These are phyloP conservation scores for Sebastolobus alascanus DNA, from an alignment of 2,797 vertebrate species.

Conservation along the genomic window DNA sequence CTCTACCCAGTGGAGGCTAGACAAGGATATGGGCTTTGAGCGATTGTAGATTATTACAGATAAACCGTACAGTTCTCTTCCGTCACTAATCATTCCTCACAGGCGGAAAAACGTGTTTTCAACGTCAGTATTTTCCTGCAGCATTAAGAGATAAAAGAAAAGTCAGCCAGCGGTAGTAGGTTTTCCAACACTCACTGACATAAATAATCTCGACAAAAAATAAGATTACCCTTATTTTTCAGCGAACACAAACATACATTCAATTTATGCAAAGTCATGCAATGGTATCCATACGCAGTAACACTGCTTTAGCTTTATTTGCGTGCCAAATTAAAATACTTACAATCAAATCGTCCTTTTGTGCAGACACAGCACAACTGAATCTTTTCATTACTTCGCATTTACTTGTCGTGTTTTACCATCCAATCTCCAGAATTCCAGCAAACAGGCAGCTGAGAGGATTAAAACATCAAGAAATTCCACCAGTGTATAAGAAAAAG, in stretches of 20 bases:
- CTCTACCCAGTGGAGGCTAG: constrained; percentile 5
- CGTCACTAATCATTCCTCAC: background rate
- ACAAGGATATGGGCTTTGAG: constrained; percentile 1
- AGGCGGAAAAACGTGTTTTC: background rate
- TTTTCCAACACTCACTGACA: background rate
- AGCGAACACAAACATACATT: background rate
- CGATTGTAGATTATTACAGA: background rate
- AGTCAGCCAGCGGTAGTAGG: background rate
- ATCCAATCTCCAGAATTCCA: background rate
- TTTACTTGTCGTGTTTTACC: background rate
- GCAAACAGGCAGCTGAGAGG: background rate
- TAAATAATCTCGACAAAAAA: background rate
- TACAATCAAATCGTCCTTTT: background rate
- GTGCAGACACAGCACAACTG: background rate
- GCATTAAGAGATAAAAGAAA: background rate
- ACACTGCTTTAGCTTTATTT: constrained; percentile 4
- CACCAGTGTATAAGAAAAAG: background rate
- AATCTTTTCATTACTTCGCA: background rate
- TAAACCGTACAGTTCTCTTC: background rate
- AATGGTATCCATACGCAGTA: background rate
- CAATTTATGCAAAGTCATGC: background rate
- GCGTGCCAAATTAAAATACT: background rate
- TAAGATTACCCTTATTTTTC: background rate
- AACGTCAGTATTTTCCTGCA: background rate
- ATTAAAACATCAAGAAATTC: constrained; percentile 17